phyloP scores from a whole-genome alignment of 2,113 vertebrate species.

The Oceanites oceanicus region DNA sequence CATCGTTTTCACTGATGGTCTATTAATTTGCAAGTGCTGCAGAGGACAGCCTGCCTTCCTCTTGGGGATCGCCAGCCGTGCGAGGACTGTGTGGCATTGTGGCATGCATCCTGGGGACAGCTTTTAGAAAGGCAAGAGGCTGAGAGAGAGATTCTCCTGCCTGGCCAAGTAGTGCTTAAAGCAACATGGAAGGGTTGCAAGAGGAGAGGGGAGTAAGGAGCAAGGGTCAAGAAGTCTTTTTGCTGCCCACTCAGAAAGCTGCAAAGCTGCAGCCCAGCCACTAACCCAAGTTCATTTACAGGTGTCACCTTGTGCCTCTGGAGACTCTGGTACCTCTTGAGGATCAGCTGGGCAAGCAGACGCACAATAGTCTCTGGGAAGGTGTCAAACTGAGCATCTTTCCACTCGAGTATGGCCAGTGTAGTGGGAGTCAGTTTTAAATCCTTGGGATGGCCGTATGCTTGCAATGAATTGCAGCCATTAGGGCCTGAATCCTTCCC shows the following conservation, averaged over 20 bases:
- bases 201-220: not conserved
- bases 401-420: accelerated
- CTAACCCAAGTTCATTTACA: not conserved
- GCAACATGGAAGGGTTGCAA: not conserved
- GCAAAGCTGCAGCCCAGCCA: not conserved
- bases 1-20: not conserved
- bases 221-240: not conserved
- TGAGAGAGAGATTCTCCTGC: not conserved
- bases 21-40: not conserved
- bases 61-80: not conserved
- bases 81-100: not conserved
- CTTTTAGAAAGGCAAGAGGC: not conserved
- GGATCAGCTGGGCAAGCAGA: not conserved
- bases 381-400: not conserved
- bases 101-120: not conserved
- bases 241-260: not conserved
- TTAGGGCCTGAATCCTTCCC: not conserved
- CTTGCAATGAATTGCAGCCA: not conserved
- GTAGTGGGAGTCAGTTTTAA: not conserved
- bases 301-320: not conserved
- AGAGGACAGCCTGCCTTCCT: not conserved
- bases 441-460: not conserved
- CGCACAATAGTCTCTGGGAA: not conserved
- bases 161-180: not conserved
- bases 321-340: not conserved